These are phyloP conservation scores for Syrista parreyssii DNA, from an alignment of 2,888 invertebrate genomes.

Conservation along the genomic window DNA sequence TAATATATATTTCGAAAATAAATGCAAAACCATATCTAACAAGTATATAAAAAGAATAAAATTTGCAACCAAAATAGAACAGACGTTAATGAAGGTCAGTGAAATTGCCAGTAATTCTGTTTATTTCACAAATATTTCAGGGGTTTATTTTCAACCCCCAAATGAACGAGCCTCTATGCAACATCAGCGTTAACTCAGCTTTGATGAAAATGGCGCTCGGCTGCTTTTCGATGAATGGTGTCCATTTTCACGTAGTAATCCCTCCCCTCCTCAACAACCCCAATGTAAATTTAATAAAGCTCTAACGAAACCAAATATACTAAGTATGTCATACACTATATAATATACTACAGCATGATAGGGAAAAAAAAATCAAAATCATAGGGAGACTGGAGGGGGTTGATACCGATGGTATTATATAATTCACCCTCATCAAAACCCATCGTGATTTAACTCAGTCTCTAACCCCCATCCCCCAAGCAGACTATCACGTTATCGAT, in stretches of 20 bases:
- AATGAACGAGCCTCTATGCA: not conserved
- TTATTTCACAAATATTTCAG: not conserved
- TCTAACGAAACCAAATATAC: not conserved
- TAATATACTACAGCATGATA: not conserved
- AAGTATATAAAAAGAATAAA: too few relatives aligned
- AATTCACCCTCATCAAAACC: not conserved
- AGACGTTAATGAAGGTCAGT: not conserved
- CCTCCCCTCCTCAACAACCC: not conserved
- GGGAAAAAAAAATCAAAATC: not conserved
- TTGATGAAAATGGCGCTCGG: not conserved
- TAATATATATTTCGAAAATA: too few relatives aligned
- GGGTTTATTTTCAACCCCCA: not conserved
- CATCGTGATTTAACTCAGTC: not conserved
- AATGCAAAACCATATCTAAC: too few relatives aligned
- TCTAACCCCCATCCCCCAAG: conserved; percentile 7
- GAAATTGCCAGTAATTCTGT: not conserved
- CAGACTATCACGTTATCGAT: conserved; percentile 19
- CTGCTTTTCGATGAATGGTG: not conserved
- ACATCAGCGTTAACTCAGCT: not conserved
- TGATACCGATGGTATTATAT: not conserved
- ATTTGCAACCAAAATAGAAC: not conserved
- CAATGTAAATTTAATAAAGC: not conserved
- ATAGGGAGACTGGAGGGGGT: not conserved
- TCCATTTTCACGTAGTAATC: not conserved
- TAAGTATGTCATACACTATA: not conserved